These are phyloP conservation scores for Xerus inauris DNA, from an alignment of 2,113 vertebrate genomes.

Conservation along the genomic window DNA sequence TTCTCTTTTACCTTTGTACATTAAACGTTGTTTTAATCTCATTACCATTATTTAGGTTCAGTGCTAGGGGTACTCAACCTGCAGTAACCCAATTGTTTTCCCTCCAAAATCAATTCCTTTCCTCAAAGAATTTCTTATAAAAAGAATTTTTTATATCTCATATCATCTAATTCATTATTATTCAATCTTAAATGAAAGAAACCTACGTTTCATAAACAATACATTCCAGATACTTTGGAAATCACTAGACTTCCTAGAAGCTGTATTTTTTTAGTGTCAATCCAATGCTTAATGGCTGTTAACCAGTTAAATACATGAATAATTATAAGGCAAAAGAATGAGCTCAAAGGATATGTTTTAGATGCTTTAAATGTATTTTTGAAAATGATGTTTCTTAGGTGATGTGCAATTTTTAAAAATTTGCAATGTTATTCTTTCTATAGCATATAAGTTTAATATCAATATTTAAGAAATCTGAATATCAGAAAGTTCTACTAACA, in stretches of 20 bases:
- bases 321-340: neutral
- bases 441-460: neutral
- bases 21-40: neutral
- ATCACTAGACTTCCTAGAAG: neutral
- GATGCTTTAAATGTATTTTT: neutral
- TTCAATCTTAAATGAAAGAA: neutral
- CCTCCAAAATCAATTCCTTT: neutral
- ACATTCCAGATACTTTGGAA: neutral
- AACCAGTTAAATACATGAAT: neutral
- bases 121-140: neutral
- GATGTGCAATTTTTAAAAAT: neutral
- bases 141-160: neutral
- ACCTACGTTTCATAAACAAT: neutral
- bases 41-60: neutral
- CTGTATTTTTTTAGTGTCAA: neutral
- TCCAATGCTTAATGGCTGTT: neutral
- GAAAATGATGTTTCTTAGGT: neutral
- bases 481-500: neutral
- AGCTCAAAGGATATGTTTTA: neutral
- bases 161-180: neutral
- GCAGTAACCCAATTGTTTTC: neutral
- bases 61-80: neutral
- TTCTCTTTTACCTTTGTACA: neutral
- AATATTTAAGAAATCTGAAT: neutral
- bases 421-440: neutral